Evolutionary conservation across 1,140 invertebrate genomes (phyloP), one percentile per base, ranked within the genome.

Genomic region (Zaprionus lachaisei): DNA sequence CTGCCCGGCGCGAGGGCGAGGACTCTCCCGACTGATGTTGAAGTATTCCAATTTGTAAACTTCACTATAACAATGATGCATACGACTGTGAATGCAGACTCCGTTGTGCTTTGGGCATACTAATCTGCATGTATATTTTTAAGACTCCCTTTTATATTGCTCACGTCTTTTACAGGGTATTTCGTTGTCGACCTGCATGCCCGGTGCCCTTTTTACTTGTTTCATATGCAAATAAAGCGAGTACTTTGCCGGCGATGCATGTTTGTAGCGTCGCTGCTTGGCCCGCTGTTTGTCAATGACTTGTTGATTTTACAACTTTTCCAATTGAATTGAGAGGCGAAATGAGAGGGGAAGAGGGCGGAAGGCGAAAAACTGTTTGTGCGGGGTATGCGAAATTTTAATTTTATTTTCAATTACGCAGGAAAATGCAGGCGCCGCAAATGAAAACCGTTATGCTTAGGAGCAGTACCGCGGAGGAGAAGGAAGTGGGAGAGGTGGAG

Each of bases 291-390:
- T 84, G 75, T 81, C 81, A 81, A 84, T 89, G 84, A 89, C 84
- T 89, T 89, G 85, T 89, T 89, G 85, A 89, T 89, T 90, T 89
- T 89, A 89, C 72, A 90, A 90, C 79, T 90, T 90, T 89, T 79
- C 73, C 85, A 84, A 85, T 90, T 85, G 85, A 84, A 80, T 77
- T 51, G 47, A 51, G 47, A 51, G 20, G 9, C 47, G 20, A 51
- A 51, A 51, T 14, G 56, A 37, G 17, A n/a, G 56, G 11, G 55
- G 47, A 49, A 17, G 26, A 41, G 5, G 49, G 24, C 11, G n/a
- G 68, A 37, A 75, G 47, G n/a, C 34, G 34, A 22, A 24, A 26
- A 24, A 63, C 47, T 76, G 62, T 72, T 78, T 74, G 71, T 31
- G 22, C 31, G 37, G 49, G 34, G 49, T 49, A 62, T 34, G 71